Conservation (phyloP, 2,113 vertebrate genomes). For the Tinamus guttatus region DNA sequence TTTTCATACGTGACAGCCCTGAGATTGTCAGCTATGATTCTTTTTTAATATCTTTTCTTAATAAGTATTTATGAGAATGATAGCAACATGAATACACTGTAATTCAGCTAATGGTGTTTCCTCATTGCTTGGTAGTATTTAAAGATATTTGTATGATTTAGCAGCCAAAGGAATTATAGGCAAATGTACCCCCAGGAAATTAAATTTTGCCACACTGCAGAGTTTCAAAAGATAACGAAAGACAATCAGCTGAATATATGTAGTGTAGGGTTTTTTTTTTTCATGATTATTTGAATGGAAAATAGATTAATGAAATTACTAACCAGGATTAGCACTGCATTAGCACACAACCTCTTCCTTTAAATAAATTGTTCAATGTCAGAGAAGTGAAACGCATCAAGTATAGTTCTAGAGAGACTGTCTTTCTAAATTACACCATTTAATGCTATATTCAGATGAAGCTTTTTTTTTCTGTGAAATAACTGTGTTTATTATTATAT, state of each 20-base stretch:
- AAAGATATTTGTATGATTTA: background rate
- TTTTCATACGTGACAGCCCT: background rate
- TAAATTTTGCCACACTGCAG: background rate
- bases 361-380: slow-evolving; percentile 10
- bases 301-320: background rate
- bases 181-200: background rate
- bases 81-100: background rate
- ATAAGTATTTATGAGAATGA: background rate
- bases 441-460: background rate
- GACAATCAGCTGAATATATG: background rate
- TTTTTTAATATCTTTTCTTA: background rate
- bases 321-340: background rate
- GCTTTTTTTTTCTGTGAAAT: background rate
- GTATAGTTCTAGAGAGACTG: background rate
- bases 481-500: background rate
- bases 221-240: background rate
- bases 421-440: background rate
- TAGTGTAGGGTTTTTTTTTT: background rate
- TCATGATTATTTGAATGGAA: slow-evolving; percentile 4
- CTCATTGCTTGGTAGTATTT: background rate
- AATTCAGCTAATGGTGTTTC: background rate
- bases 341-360: background rate
- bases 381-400: background rate
- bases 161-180: background rate
- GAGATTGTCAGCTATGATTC: background rate